Base-by-base conservation (phyloP, 1,140 invertebrate species). In the Sminthurinus signatus region DNA sequence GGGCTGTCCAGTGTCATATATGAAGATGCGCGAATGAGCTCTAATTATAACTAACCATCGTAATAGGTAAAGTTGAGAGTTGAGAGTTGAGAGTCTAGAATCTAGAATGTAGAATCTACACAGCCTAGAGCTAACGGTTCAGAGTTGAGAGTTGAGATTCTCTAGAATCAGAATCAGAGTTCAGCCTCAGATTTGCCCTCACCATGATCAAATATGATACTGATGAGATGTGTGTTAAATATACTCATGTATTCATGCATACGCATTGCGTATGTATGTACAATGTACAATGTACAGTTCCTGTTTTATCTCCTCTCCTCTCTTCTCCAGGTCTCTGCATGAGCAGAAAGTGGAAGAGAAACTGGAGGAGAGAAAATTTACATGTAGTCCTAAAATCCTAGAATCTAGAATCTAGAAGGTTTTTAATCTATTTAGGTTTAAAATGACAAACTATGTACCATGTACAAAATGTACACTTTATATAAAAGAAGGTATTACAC, bases 11-110 rank as follows among this genome's bases (percentile, higher is more conserved):
- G 58, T 67, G 65, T 67, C 65, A 67, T 67, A 58, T 62, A 56
- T 66, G 64, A 66, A 66, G 58, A 67, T 62, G 57, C 63, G 54
- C 54, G 50, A 59, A 67, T 62, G 65, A 58, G 56, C 32, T 54
- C 51, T 67, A 67, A 67, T 67, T 67, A 67, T 67, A 67, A 62
- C 29, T 46, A 67, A 59, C 44, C 61, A 46, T 57, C 54, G 39
- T 63, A 63, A 63, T 56, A 63, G 61, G 19, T 36, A 63, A 63
- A 63, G 39, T 63, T 63, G 44, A 50, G 32, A 44, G 58, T 32
- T 10, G 27, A 19, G 23, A 48, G 19, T 4, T 4, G 23, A 48
- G 44, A 48, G 44, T 8, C 44, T 19, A 23, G 28, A 15, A n/a
- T n/a, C n/a, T n/a, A n/a, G n/a, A n/a, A n/a, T n/a, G n/a, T n/a